A percentile compares a stretch with the other conserved stretches of the same genome.
phyloP scores from a whole-genome alignment of 2,888 invertebrate genomes.

The Plagodis pulveraria region DNA sequence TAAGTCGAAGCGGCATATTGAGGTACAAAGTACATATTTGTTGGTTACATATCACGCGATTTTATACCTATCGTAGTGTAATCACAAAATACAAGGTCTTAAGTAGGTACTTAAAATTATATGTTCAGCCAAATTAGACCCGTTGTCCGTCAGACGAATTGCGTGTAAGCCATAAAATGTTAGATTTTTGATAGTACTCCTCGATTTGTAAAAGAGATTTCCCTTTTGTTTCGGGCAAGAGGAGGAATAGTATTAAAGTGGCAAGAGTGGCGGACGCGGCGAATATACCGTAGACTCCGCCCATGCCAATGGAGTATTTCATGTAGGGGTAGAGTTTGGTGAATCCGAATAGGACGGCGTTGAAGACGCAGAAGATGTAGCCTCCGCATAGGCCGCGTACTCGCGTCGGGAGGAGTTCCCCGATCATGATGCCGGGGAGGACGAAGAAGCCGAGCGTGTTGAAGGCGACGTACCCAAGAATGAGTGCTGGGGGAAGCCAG shows the following conservation, averaged over 20 bases:
- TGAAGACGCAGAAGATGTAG: conserved; percentile 89
- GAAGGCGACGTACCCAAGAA: conserved; percentile 89
- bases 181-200: conserved; percentile 89
- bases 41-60: conserved; percentile 36
- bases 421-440: conserved; percentile 90
- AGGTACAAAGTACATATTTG: conserved; percentile 16
- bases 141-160: conserved; percentile 63
- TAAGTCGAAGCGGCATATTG: conserved; percentile 12
- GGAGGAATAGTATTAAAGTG: conserved; percentile 87
- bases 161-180: conserved; percentile 86
- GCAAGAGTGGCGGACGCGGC: conserved; percentile 86
- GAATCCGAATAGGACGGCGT: conserved; percentile 87
- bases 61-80: conserved; percentile 24
- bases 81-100: conserved; percentile 30
- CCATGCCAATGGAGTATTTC: conserved; percentile 85
- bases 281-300: conserved; percentile 90
- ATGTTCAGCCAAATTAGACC: conserved; percentile 46
- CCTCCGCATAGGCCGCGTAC: conserved; percentile 90
- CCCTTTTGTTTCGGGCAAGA: conserved; percentile 91
- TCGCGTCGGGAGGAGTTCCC: conserved; percentile 90
- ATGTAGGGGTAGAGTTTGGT: conserved; percentile 89
- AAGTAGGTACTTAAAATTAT: conserved; percentile 21
- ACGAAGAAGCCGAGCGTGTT: conserved; percentile 91
- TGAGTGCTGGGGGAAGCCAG: conserved; percentile 59
- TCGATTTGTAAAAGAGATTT: conserved; percentile 90